Evolutionary conservation across 2,888 invertebrate genomes (phyloP).

Genomic region (Phyllotreta cruciferae): DNA sequence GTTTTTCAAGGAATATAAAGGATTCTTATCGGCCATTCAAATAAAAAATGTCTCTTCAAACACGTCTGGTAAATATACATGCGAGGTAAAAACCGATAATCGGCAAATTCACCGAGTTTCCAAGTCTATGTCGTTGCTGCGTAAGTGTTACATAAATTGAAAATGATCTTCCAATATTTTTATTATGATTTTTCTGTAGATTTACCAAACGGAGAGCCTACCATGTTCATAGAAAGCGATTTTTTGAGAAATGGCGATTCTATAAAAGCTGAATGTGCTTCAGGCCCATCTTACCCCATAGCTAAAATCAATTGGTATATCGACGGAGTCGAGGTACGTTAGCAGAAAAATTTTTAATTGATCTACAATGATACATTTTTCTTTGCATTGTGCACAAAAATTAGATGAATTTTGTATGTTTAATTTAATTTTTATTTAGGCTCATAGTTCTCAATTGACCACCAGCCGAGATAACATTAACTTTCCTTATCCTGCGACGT

Average conservation of each 20-base stretch:
- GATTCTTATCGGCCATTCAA: background rate
- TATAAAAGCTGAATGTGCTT: background rate
- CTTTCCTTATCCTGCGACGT: too few relatives aligned
- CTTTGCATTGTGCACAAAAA: too few relatives aligned
- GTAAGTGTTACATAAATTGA: too few relatives aligned
- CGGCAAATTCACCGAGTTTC: too few relatives aligned
- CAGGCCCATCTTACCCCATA: background rate
- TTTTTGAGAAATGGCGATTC: background rate
- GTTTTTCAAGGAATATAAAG: slow-evolving; percentile 2
- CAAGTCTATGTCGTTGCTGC: too few relatives aligned
- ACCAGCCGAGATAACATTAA: too few relatives aligned
- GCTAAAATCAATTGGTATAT: background rate
- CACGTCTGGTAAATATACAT: background rate
- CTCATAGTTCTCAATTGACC: too few relatives aligned
- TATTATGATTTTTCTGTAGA: background rate
- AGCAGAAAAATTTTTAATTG: too few relatives aligned
- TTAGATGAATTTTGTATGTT: too few relatives aligned
- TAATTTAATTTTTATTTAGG: too few relatives aligned
- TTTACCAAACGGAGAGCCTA: background rate
- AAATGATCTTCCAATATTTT: background rate
- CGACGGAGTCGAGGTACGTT: background rate
- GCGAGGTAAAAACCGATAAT: background rate
- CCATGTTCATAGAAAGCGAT: background rate
- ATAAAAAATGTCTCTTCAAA: background rate
- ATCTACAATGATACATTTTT: too few relatives aligned